A percentile compares a stretch with the other conserved stretches of the same genome.
phyloP scores from a whole-genome alignment of 1,140 invertebrate genomes.

The Trachymyrmex septentrionalis region DNA sequence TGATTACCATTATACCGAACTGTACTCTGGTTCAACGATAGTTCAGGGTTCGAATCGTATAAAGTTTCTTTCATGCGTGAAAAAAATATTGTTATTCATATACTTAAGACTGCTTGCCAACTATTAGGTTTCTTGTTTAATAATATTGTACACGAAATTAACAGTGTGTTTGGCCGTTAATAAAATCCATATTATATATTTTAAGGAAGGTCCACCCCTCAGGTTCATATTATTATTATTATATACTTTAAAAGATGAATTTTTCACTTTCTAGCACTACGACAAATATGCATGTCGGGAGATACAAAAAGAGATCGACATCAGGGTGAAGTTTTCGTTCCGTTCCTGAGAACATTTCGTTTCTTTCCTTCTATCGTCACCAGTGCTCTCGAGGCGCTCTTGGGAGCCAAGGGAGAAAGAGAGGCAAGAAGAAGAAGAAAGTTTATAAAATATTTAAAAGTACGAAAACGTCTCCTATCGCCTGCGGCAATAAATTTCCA shows the following conservation, averaged over 20 bases:
- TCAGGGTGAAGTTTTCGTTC: conserved; percentile 78
- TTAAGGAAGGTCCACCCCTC: too few relatives aligned
- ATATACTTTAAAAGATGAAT: not conserved
- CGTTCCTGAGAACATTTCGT: conserved; percentile 76
- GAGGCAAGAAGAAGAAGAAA: conserved; percentile 83
- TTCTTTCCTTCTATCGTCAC: conserved; percentile 70
- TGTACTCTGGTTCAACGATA: not conserved
- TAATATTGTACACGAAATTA: not conserved
- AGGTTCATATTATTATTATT: not conserved
- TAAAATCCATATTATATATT: not conserved
- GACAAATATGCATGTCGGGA: conserved; percentile 6
- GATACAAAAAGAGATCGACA: conserved; percentile 84
- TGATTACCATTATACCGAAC: not conserved
- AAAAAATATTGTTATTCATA: conserved; percentile 8
- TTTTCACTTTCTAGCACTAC: conserved; percentile 23
- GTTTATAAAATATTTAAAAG: conserved; percentile 88
- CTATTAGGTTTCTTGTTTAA: not conserved
- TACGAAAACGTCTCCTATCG: conserved; percentile 87
- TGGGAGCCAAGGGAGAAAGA: conserved; percentile 52
- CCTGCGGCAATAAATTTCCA: conserved; percentile 86
- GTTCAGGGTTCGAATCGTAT: not conserved
- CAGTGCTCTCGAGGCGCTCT: conserved; percentile 62
- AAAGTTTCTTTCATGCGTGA: not conserved
- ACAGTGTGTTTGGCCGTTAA: not conserved
- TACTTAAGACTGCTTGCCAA: not conserved